Evolutionary conservation across 2,113 vertebrate genomes (phyloP), one percentile per base, ranked within the genome.

Genomic region (Channa argus): DNA sequence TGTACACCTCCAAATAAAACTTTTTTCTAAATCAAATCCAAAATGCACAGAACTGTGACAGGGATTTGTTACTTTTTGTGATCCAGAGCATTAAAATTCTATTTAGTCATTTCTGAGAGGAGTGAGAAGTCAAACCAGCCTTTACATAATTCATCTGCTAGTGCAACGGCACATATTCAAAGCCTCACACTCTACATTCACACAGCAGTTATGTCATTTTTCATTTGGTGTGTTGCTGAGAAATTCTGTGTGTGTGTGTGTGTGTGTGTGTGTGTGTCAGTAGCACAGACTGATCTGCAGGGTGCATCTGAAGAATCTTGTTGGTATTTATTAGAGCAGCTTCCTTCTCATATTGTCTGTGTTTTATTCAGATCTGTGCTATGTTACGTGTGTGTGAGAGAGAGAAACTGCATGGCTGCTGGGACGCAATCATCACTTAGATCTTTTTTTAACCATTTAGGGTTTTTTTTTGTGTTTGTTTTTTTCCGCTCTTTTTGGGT

Each of bases 121-220:
- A 24, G 49, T 5, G 43, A 45, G 7, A 0, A 13, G 39, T 50
- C 46, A 5, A 33, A 62, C 44, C 69, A 38, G 1, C 58, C 11
- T 71, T 79, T 79, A 72, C 37, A 33, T 82, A 78, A 82, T 65
- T 43, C 69, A 46, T 39, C 53, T 49, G 58, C 49, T 49, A 11
- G 8, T n/a, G 4, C 7, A 0, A 9, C 24, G 24, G 6, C 36
- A 39, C 78, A 15, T 53, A 38, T 14, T 7, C 9, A 14, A 33
- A 13, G 59, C 55, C 61, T 56, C 51, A 47, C 10, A 11, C 45
- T 11, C 45, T 46, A 67, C 37, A 15, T 45, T 11, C 4, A 33
- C 44, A 33, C 45, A 37, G 8, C 6, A 4, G 39, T 88, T 85
- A 74, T 49, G 33, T 77, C 74, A 88, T 62, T 41, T 44, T 47